A percentile compares a stretch with the other conserved stretches of the same genome.
phyloP scores from a whole-genome alignment of 2,797 vertebrate genomes.

The Oreochromis grahami region DNA sequence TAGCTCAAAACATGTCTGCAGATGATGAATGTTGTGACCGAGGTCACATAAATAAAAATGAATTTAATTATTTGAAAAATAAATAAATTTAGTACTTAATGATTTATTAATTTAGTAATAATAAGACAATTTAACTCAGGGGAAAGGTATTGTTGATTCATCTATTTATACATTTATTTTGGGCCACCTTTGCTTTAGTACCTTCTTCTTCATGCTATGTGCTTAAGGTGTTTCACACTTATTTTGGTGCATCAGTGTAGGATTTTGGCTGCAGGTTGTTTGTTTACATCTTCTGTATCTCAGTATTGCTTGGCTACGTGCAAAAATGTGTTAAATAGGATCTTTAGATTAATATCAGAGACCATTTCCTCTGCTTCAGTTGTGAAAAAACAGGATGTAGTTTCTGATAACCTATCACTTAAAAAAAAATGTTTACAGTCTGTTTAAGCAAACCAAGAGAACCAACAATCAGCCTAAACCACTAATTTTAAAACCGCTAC shows the following conservation, averaged over 20 bases:
- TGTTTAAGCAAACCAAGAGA: background rate
- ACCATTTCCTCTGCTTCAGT: background rate
- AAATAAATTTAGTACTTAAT: background rate
- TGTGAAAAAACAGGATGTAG: background rate
- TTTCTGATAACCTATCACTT: background rate
- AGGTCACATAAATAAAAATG: background rate
- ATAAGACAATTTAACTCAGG: background rate
- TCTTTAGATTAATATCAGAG: background rate
- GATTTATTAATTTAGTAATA: background rate
- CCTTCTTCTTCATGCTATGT: background rate
- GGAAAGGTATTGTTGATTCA: background rate
- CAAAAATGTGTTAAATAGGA: background rate
- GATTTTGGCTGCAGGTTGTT: background rate
- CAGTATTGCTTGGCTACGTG: background rate
- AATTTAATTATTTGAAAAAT: rapidly evolving
- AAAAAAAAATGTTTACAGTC: rapidly evolving
- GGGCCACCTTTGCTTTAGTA: background rate
- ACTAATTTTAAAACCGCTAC: background rate
- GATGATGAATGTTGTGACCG: background rate
- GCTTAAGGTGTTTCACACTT: background rate
- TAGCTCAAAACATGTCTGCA: background rate
- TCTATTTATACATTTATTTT: background rate
- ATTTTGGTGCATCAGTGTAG: background rate
- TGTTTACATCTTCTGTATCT: background rate
- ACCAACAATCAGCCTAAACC: background rate